These are phyloP conservation scores for Xenopus tropicalis DNA, from an alignment of 2,113 vertebrate species.

Conservation along the genomic window UCB_Xtro_10.0 CM004444.2:105362001-105362500, in stretches of 20 bases:
- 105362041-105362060: no score
- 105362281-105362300: background rate
- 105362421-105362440: no score
- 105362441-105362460: no score
- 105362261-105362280: slow-evolving; percentile 30
- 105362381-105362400: background rate
- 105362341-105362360: no score
- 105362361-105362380: background rate
- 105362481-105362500: no score
- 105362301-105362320: slow-evolving; percentile 1
- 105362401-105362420: background rate
- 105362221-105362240: slow-evolving; percentile 8
- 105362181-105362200: slow-evolving; percentile 3
- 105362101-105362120: background rate
- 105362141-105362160: background rate
- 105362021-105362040: no score
- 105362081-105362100: background rate
- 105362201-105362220: slow-evolving; percentile 19
- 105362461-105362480: no score
- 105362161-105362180: background rate
- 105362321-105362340: background rate
- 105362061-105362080: no score
- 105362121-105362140: background rate
- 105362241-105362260: slow-evolving; percentile 3
- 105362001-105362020: no score